Evolutionary conservation across 2,888 invertebrate genomes (phyloP), one percentile per base, ranked within the genome.

Genomic region (Muschampia plurimacula): DNA sequence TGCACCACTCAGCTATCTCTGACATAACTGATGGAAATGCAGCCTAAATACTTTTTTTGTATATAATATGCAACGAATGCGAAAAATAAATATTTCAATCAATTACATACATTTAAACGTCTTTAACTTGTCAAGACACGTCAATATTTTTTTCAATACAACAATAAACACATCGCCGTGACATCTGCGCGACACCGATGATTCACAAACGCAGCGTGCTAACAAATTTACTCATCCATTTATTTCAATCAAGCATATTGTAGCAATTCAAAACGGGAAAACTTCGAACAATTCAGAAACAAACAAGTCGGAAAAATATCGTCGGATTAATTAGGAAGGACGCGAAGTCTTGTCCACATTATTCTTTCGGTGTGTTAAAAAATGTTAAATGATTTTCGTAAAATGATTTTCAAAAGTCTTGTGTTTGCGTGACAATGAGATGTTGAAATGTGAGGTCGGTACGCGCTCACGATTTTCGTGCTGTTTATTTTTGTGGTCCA

Each of bases 371-470:
- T 64, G 59, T 73, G 55, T 55, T 55, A 7, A 60, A 36, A 36
- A 36, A 60, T 32, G 73, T 74, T 77, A 55, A 70, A 70, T 64
- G 52, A 64, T 49, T 49, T 49, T 49, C 10, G 12, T 49, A 12
- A 36, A 36, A 36, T 57, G 9, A 39, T 62, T 62, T 41, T 62
- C 44, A 57, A 86, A 87, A 87, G 85, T 80, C 76, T 76, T 79
- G 77, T 78, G 81, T 86, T 84, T 82, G 81, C 77, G 83, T 85
- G 87, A 89, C 89, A 89, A 88, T 87, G 87, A 88, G 86, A 84
- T 84, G 90, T 84, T 87, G 90, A 91, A 88, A 89, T 80, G 86
- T 82, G 82, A 88, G 86, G 85, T 82, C 80, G 82, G 75, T 80
- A 80, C 80, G 83, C 81, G 79, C 80, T 82, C 83, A 67, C 72